Conservation (phyloP, 2,888 invertebrate species). For the Schizotus pectinicornis region DNA sequence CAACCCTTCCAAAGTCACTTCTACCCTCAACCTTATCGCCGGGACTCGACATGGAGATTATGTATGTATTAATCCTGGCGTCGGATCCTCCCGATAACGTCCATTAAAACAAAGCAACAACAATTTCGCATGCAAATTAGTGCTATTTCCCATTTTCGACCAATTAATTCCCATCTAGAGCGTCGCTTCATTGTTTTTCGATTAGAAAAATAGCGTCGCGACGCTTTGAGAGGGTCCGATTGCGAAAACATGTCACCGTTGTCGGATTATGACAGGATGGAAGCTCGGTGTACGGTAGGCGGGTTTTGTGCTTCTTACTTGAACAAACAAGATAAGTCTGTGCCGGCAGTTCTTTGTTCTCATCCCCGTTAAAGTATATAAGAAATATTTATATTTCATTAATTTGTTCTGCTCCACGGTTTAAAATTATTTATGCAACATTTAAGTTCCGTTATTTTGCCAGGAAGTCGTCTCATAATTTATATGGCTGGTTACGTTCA, state of each 20-base stretch:
- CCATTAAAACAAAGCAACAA: too few relatives aligned
- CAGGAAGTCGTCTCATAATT: constrained; percentile 49
- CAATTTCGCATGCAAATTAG: too few relatives aligned
- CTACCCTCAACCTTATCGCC: too few relatives aligned
- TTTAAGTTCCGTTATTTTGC: constrained; percentile 52
- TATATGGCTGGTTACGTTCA: constrained; percentile 45
- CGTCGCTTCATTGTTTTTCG: too few relatives aligned
- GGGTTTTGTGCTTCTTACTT: constrained; percentile 26
- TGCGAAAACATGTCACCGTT: constrained; percentile 29
- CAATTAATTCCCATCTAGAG: too few relatives aligned
- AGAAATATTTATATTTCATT: constrained; percentile 51
- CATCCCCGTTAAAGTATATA: constrained; percentile 31
- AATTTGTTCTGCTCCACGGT: constrained; percentile 46
- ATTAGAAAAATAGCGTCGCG: constrained; percentile 4
- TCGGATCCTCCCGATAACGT: too few relatives aligned
- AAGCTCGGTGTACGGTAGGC: not conserved
- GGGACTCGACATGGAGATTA: too few relatives aligned
- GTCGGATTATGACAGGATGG: constrained; percentile 23
- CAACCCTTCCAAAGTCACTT: too few relatives aligned
- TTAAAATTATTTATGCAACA: constrained; percentile 49
- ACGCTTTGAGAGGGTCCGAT: constrained; percentile 11
- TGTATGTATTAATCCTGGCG: too few relatives aligned
- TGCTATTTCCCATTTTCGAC: too few relatives aligned
- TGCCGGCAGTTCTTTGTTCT: constrained; percentile 32
- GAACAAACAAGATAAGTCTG: constrained; percentile 33